Base-by-base conservation (phyloP, 2,113 vertebrate genomes). In the Xenopus borealis region DNA sequence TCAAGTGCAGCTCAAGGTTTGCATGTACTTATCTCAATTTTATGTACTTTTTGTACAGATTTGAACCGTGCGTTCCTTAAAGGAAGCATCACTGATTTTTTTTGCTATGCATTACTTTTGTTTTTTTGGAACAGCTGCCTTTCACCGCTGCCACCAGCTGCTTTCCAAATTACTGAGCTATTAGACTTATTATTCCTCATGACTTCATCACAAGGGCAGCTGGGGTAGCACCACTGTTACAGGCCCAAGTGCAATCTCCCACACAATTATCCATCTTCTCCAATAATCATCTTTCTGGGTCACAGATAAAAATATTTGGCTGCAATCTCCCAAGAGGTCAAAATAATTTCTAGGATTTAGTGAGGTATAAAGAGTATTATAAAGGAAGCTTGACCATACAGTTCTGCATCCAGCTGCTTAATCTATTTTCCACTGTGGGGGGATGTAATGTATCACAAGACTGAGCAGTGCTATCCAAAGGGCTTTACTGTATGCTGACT, bases 111-210 rank as follows among this genome's bases (percentile, higher is more conserved):
- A 82, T 83, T 79, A 81, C 79, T 55, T 83, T 82, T 79, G 53
- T 16, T 82, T 78, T n/a, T 75, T 80, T 58, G 30, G 53, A 84
- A 84, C 88, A 90, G 87, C 86, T 89, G 87, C 82, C 83, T 86
- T 80, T 82, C 78, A 81, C 79, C 79, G 81, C 72, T 79, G 64
- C 81, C 67, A 75, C 82, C 86, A 87, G 89, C 86, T 90, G 86
- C 82, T 88, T 86, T 83, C 80, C 80, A 89, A 88, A 89, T 89
- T 89, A 83, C 75, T 71, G 71, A 79, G 81, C 80, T 83, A 89
- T 89, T 89, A 89, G n/a, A 85, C 72, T 86, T 82, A 89, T 89
- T 87, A 89, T 86, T 88, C 87, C 66, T 78, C 81, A 83, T 50
- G 63, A 83, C 81, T 86, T 87, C 82, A 81, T 82, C 71, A 69